phyloP scores from a whole-genome alignment of 2,797 vertebrate species.

The Kryptopterus vitreolus region DNA sequence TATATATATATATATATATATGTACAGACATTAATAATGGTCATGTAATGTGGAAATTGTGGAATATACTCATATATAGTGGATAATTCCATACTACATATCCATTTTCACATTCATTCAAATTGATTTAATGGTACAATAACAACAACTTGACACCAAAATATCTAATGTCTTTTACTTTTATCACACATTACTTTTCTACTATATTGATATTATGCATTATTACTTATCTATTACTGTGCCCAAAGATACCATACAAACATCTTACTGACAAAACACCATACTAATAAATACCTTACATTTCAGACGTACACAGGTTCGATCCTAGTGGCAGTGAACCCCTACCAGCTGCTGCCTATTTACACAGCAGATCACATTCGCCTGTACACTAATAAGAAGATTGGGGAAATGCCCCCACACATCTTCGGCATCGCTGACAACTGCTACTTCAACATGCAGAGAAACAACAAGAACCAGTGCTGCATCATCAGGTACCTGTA shows the following conservation, averaged over 20 bases:
- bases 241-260: not conserved
- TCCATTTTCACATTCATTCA: not conserved
- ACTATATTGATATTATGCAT: not conserved
- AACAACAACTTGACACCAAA: not conserved
- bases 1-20: no score
- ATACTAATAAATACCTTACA: not conserved
- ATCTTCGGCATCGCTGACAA: slow-evolving; percentile 98
- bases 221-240: slow-evolving; percentile 2
- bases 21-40: no score
- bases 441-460: slow-evolving; percentile 98
- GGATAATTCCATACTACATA: not conserved
- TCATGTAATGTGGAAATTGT: no score
- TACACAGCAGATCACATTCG: slow-evolving; percentile 95
- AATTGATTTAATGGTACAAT: not conserved
- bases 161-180: not conserved
- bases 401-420: slow-evolving; percentile 94
- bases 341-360: slow-evolving; percentile 97
- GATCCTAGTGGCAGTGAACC: slow-evolving; percentile 94
- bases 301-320: slow-evolving; percentile 93
- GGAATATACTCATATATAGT: not conserved
- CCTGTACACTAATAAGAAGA: slow-evolving; percentile 96
- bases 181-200: not conserved
- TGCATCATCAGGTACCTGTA: slow-evolving; percentile 89
- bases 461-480: slow-evolving; percentile 93
- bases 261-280: not conserved